phyloP scores from a whole-genome alignment of 2,113 vertebrate species.

The Seriola aureovittata region DNA sequence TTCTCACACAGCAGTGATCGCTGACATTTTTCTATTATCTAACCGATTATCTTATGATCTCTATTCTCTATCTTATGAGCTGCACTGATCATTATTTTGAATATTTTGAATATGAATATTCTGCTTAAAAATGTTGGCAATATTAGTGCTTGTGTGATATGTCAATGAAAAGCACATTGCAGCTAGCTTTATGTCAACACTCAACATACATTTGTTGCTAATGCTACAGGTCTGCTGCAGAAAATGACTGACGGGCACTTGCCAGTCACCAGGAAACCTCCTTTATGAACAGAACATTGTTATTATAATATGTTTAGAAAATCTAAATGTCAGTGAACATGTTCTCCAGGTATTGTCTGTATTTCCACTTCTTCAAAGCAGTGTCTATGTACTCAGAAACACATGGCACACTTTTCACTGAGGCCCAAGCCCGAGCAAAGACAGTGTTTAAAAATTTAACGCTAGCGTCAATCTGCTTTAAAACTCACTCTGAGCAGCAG shows the following conservation, averaged over 20 bases:
- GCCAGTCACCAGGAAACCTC: not conserved
- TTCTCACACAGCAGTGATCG: not conserved
- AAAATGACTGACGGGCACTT: not conserved
- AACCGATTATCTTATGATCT: not conserved
- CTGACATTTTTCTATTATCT: not conserved
- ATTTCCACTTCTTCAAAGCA: not conserved
- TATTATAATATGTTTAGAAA: not conserved
- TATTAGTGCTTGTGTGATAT: no score
- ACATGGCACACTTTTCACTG: not conserved
- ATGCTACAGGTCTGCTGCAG: no score
- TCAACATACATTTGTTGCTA: no score
- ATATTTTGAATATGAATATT: no score
- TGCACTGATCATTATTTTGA: not conserved
- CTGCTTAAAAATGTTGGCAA: no score
- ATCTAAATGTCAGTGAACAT: not conserved
- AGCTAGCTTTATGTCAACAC: no score
- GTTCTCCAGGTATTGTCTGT: not conserved
- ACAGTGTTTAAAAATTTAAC: not conserved
- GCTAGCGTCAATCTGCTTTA: constrained; percentile 1
- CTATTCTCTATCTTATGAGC: not conserved
- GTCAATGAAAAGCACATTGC: no score
- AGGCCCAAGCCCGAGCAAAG: not conserved
- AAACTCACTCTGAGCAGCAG: not conserved
- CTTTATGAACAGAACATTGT: not conserved
- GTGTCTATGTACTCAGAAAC: not conserved